These are phyloP conservation scores for Oscheius sp. DNA, from an alignment of 2,888 invertebrate species.

Conservation along the genomic window DNA sequence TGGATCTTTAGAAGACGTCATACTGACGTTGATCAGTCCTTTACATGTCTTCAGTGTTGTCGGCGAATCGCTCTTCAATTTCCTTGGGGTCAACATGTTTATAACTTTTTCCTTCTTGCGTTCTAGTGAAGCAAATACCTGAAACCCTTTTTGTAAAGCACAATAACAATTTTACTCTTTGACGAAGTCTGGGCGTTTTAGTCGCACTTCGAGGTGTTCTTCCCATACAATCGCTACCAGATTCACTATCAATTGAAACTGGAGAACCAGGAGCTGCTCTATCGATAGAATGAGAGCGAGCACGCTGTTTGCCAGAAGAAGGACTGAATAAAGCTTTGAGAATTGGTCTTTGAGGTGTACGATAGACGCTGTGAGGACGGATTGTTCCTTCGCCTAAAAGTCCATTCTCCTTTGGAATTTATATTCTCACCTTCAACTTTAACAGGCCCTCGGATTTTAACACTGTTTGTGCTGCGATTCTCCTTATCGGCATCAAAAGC, in stretches of 20 bases:
- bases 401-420: too few species aligned
- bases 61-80: slow-evolving; percentile 54
- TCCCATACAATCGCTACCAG: slow-evolving; percentile 12
- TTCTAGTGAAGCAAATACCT: slow-evolving; percentile 79
- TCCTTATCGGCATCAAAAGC: slow-evolving; percentile 26
- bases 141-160: too few species aligned
- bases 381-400: slow-evolving; percentile 35
- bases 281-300: slow-evolving; percentile 38
- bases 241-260: slow-evolving; percentile 41
- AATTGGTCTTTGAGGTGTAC: slow-evolving; percentile 51
- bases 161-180: slow-evolving; percentile 48
- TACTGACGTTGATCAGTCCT: slow-evolving; percentile 80
- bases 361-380: slow-evolving; percentile 48
- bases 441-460: slow-evolving; percentile 30
- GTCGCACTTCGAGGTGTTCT: slow-evolving; percentile 54
- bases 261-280: slow-evolving; percentile 41
- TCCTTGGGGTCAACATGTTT: slow-evolving; percentile 78
- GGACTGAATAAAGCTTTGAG: slow-evolving; percentile 52
- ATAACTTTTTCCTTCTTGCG: slow-evolving; percentile 78
- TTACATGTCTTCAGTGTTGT: slow-evolving; percentile 50
- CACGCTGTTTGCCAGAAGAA: slow-evolving; percentile 13
- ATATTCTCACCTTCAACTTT: slow-evolving; percentile 11
- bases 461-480: slow-evolving; percentile 22
- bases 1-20: slow-evolving; percentile 78
- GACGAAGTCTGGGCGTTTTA: slow-evolving; percentile 59